Base-by-base conservation (phyloP, 2,888 invertebrate species). In the Pteria penguin region DNA sequence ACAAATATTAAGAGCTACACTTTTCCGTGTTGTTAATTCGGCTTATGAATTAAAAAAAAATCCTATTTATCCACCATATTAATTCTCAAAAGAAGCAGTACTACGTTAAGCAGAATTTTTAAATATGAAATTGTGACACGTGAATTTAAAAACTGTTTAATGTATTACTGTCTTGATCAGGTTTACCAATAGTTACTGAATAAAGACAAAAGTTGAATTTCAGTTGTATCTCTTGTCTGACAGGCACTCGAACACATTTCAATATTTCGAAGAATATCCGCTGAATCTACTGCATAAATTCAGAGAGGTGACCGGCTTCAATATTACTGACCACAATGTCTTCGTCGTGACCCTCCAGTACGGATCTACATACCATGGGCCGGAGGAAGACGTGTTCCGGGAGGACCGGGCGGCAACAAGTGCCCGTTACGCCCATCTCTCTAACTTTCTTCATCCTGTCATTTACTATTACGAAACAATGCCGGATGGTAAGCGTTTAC, bases 361-460 rank as follows among this genome's bases (percentile, higher is more conserved):
- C 76, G 92, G 93, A 1, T 76, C 82, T 3, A 89, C 90, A 72
- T 92, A 91, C 84, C 92, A 92, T 0, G 88, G 89, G 2, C 88
- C 90, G 3, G 88, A 86, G 27, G 83, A 88, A 29, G 93, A 93
- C 80, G 89, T 91, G 26, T 93, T 93, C 85, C 80, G 90, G 18
- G 58, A 78, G 4, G 88, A 90, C 74, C 79, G 93, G 62, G 92
- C 92, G 0, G 89, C 87, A 2, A 91, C 89, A 0, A 89, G 89
- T 18, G 88, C 91, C 4, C 57, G 82, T 4, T 88, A 88, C 52
- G 93, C 91, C 8, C 90, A 92, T 77, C 60, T 77, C 8, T 93
- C 92, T 27, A 93, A 93, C 84, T 93, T 93, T 81, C 87, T 93
- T 0, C 93, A 93, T 78, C 93, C 93, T 2, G 92, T 92, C 1